phyloP scores from a whole-genome alignment of 2,113 vertebrate species.

The Bucco capensis region DNA sequence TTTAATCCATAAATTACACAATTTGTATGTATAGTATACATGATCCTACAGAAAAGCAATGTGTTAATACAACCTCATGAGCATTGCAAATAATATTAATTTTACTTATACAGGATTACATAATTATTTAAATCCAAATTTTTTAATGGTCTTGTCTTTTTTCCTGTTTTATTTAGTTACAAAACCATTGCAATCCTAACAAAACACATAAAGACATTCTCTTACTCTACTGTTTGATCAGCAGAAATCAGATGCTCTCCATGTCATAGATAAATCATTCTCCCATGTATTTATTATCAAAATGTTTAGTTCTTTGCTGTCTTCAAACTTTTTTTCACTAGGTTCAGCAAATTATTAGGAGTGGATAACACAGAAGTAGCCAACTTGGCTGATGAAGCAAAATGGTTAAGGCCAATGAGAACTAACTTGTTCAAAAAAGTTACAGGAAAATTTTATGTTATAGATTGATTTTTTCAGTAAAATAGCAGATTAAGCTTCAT shows the following conservation, averaged over 20 bases:
- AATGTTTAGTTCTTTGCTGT: background rate
- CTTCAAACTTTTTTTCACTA: background rate
- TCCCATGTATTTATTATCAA: background rate
- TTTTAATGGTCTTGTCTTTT: background rate
- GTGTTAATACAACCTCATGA: background rate
- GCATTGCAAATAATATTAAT: background rate
- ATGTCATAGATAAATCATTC: background rate
- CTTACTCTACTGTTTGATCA: background rate
- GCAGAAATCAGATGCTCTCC: background rate
- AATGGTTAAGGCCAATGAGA: background rate
- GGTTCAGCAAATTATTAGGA: background rate
- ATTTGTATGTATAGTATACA: background rate
- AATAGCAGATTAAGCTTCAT: background rate
- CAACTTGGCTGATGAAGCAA: background rate
- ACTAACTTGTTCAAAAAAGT: background rate
- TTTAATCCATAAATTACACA: background rate
- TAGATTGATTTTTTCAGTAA: background rate
- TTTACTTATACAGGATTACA: background rate
- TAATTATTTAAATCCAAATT: background rate
- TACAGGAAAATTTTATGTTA: background rate
- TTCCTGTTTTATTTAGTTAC: background rate
- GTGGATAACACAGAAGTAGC: background rate
- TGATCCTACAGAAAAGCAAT: background rate
- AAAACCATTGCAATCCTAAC: background rate
- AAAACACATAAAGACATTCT: background rate